These are phyloP conservation scores for Pristionchus mayeri DNA, from an alignment of 2,888 invertebrate species.

Conservation along the genomic window DNA sequence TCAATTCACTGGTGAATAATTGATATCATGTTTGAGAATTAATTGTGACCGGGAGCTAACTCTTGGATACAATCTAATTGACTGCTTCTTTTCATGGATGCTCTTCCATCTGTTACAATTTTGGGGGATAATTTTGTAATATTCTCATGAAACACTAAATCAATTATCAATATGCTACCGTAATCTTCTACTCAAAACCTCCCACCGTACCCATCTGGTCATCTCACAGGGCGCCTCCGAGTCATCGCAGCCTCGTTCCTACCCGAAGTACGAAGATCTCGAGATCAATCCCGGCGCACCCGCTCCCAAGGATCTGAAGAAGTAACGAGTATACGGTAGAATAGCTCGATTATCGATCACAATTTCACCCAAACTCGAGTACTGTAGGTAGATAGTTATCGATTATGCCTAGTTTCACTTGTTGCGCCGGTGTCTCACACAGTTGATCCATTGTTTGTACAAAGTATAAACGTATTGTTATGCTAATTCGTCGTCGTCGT, in stretches of 20 bases:
- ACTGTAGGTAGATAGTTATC: conserved; percentile 17
- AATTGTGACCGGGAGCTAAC: no score
- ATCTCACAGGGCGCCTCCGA: conserved; percentile 52
- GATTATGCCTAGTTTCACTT: neutral
- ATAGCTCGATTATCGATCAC: neutral
- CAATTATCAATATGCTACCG: no score
- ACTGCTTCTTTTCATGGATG: no score
- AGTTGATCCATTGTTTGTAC: conserved; percentile 27
- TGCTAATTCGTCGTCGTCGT: neutral
- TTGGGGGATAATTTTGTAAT: no score
- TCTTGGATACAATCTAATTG: no score
- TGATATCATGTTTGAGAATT: no score
- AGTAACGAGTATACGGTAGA: neutral
- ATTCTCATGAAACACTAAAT: no score
- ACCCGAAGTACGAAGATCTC: conserved; percentile 67
- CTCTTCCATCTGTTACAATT: no score
- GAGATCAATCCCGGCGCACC: conserved; percentile 55
- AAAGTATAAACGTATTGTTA: conserved; percentile 1
- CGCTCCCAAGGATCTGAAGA: neutral
- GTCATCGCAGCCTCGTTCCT: conserved; percentile 54
- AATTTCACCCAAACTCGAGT: no score
- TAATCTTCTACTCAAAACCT: no score
- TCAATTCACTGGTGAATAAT: no score
- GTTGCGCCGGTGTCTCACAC: neutral
- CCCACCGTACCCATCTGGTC: no score